A percentile compares a stretch with the other conserved stretches of the same genome.
Conservation (phyloP, 2,888 invertebrate species). For the Stenodera caucasica region DNA sequence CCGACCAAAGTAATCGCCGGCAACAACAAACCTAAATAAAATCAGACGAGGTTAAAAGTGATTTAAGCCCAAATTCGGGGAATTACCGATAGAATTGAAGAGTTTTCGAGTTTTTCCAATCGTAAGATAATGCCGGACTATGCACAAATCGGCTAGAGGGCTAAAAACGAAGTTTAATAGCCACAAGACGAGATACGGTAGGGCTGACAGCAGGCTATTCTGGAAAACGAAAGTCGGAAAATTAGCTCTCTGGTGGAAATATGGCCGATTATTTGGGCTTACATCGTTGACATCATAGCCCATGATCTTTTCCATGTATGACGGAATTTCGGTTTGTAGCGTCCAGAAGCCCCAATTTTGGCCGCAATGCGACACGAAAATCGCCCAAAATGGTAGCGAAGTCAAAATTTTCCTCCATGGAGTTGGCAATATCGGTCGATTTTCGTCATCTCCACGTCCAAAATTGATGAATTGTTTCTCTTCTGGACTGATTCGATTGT, state of each 20-base stretch:
- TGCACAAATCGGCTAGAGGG: slow-evolving; percentile 63
- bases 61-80: no score
- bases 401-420: slow-evolving; percentile 77
- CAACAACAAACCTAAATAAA: slow-evolving; percentile 55
- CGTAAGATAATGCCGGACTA: slow-evolving; percentile 53
- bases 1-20: slow-evolving; percentile 41
- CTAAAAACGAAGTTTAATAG: slow-evolving; percentile 71
- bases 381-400: slow-evolving; percentile 75
- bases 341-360: slow-evolving; percentile 86
- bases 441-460: slow-evolving; percentile 28
- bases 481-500: slow-evolving; percentile 63
- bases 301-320: slow-evolving; percentile 75
- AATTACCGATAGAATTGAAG: slow-evolving; percentile 58
- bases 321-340: slow-evolving; percentile 77
- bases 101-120: slow-evolving; percentile 63
- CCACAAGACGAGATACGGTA: slow-evolving; percentile 76
- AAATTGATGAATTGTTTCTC: slow-evolving; percentile 69
- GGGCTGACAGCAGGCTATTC: slow-evolving; percentile 68
- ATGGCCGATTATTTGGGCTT: no score
- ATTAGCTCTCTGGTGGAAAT: no score
- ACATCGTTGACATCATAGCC: no score
- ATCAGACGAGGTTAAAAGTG: not conserved
- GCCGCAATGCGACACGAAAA: slow-evolving; percentile 71
- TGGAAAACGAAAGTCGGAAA: no score
- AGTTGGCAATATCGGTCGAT: slow-evolving; percentile 53